Percentiles rank a stretch among this genome's conserved stretches.
These are phyloP conservation scores for Fulmarus glacialis DNA, from an alignment of 2,113 vertebrate genomes.

Conservation along the genomic window DNA sequence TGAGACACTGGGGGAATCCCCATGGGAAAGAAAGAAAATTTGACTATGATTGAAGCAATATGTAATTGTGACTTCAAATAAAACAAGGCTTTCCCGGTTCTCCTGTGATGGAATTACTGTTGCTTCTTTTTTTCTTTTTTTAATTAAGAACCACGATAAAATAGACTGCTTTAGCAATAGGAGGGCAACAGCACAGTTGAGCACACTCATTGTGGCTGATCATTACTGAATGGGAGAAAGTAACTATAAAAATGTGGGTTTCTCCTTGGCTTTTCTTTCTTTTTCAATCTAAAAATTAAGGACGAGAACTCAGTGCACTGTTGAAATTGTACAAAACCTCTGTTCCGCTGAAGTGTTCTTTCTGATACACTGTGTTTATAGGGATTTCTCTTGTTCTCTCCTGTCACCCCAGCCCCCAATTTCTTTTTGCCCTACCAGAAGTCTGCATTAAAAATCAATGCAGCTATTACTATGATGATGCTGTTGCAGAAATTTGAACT, in stretches of 20 bases:
- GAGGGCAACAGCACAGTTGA: neutral
- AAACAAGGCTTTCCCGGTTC: neutral
- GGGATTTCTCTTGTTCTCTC: neutral
- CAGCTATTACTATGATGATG: neutral
- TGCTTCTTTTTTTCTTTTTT: neutral
- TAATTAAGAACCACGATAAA: neutral
- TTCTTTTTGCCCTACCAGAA: neutral
- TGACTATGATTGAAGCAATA: neutral
- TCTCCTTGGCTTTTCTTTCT: neutral
- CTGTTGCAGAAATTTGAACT: neutral
- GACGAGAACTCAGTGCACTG: neutral
- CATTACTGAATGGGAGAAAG: neutral
- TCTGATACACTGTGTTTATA: neutral
- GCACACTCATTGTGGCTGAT: neutral
- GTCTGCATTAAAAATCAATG: neutral
- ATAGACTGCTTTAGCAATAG: neutral
- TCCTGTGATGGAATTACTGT: neutral
- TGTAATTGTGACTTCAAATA: neutral
- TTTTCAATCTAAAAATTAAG: neutral
- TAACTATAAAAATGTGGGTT: neutral
- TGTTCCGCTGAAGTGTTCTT: neutral
- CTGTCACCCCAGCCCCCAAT: neutral
- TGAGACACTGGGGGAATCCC: neutral
- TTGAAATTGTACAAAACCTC: neutral
- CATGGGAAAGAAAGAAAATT: neutral